phyloP scores from a whole-genome alignment of 2,113 vertebrate genomes.

The Scomber japonicus region DNA sequence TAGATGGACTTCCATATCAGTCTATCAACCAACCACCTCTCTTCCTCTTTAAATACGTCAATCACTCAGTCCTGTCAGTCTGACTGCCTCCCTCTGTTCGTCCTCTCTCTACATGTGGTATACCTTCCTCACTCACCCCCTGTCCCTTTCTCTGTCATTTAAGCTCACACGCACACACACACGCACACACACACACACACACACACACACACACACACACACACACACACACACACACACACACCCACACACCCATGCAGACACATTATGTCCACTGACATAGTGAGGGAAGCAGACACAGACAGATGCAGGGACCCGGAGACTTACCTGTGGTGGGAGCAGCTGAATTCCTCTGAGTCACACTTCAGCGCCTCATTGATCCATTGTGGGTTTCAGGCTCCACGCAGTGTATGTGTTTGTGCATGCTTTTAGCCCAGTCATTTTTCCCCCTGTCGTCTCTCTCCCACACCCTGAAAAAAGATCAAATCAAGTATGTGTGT shows the following conservation, averaged over 20 bases:
- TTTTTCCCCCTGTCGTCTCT: conserved; percentile 4
- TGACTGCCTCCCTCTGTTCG: conserved; percentile 18
- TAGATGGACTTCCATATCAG: conserved; percentile 28
- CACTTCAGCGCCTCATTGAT: conserved; percentile 61
- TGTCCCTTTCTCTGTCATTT: conserved; percentile 11
- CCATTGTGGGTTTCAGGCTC: conserved; percentile 17
- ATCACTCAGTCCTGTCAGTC: conserved; percentile 28
- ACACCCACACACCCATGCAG: conserved; percentile 9
- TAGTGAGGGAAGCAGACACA: conserved; percentile 13
- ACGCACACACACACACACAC: background rate
- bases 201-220: background rate
- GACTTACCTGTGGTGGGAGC: conserved; percentile 32
- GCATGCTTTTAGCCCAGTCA: background rate
- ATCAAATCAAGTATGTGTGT: conserved; percentile 11
- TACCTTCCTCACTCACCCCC: conserved; percentile 5
- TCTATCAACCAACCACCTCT: conserved; percentile 18
- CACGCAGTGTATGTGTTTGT: conserved; percentile 13
- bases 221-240: background rate
- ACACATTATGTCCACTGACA: conserved; percentile 32
- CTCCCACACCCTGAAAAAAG: background rate
- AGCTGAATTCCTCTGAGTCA: conserved; percentile 52
- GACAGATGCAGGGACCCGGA: conserved; percentile 5
- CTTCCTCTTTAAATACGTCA: conserved; percentile 44
- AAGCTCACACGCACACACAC: too few relatives aligned
- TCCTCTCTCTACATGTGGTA: conserved; percentile 1